Evolutionary conservation across 2,888 invertebrate genomes (phyloP).

Genomic region (Odontothrips loti): DNA sequence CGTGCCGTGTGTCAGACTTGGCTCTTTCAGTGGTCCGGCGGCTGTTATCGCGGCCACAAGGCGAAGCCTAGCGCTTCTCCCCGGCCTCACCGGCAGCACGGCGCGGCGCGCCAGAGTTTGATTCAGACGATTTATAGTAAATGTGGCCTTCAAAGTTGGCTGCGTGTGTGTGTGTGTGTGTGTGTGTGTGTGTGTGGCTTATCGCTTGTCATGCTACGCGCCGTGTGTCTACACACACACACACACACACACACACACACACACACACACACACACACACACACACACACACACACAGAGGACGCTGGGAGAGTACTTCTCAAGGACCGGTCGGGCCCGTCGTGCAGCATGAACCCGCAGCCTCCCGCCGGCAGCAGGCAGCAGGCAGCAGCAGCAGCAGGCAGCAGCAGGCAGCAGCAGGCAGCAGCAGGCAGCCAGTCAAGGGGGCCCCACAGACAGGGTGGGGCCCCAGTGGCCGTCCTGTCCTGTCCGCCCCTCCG

Average conservation of each 20-base stretch:
- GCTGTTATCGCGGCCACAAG: too few relatives aligned
- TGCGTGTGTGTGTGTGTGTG: background rate
- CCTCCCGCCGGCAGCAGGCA: background rate
- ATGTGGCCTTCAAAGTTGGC: background rate
- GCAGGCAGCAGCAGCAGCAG: background rate
- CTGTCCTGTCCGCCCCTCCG: background rate
- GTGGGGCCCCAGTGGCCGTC: too few relatives aligned
- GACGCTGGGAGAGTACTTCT: background rate
- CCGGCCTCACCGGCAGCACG: too few relatives aligned
- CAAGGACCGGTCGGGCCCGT: background rate
- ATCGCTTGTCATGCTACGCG: background rate
- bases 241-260: too few relatives aligned
- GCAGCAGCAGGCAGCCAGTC: background rate
- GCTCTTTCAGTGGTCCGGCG: too few relatives aligned
- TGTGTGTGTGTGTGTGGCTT: background rate
- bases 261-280: too few relatives aligned
- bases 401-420: background rate
- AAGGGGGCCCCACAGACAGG: background rate
- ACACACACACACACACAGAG: too few relatives aligned
- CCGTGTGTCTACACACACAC: background rate
- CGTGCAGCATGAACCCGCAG: background rate
- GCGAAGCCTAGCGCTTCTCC: too few relatives aligned
- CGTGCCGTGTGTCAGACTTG: too few relatives aligned
- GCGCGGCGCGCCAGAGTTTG: too few relatives aligned
- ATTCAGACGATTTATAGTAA: too few relatives aligned